Evolutionary conservation across 2,797 vertebrate genomes (phyloP).

Genomic region (Pangasius larnaudii): DNA sequence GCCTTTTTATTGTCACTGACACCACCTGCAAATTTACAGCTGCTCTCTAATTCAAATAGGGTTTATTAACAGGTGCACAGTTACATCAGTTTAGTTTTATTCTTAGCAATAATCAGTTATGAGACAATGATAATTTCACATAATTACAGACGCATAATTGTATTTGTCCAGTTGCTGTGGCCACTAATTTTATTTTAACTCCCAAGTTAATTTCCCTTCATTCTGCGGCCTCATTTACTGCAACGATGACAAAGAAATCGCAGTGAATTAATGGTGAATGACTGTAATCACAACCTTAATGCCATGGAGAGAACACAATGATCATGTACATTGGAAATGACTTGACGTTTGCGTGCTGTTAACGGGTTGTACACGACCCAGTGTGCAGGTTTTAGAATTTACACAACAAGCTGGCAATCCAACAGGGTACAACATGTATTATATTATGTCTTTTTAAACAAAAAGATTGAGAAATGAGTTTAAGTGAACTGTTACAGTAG

Average conservation of each 20-base stretch:
- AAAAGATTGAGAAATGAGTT: not conserved
- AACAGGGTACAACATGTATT: not conserved
- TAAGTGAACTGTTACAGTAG: not conserved
- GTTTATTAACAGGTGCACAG: not conserved
- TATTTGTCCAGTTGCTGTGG: slow-evolving; percentile 41
- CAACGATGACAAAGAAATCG: not conserved
- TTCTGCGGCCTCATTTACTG: not conserved
- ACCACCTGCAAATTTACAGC: not conserved
- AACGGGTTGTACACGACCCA: not conserved
- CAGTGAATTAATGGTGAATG: not conserved
- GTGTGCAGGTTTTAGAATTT: not conserved
- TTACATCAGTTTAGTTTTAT: not conserved
- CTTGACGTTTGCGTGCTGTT: not conserved
- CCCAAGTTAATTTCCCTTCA: slow-evolving; percentile 22
- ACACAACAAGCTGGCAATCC: not conserved
- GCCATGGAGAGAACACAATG: too few relatives aligned
- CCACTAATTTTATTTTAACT: slow-evolving; percentile 46
- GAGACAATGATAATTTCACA: slow-evolving; percentile 32
- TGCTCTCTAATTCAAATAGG: not conserved
- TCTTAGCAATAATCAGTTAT: slow-evolving; percentile 6
- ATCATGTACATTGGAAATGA: not conserved
- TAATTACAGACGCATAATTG: slow-evolving; percentile 45
- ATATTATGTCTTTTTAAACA: not conserved
- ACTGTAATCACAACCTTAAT: not conserved
- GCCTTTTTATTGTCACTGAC: not conserved